Conservation (phyloP, 1,140 invertebrate species). For the Euschistus heros region DNA sequence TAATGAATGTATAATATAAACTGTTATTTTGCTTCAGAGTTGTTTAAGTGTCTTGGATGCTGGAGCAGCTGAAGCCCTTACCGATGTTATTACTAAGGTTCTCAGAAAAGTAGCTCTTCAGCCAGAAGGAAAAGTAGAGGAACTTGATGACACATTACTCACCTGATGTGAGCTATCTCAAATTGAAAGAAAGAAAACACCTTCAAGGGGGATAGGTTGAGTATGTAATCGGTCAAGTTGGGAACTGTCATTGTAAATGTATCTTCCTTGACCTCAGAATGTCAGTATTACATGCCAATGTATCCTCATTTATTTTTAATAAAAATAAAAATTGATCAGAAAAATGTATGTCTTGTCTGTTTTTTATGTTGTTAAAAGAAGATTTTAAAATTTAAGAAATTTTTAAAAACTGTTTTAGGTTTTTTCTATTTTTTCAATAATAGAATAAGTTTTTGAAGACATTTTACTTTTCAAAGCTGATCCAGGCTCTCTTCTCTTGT, state of each 20-base stretch:
- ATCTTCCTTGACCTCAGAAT: neutral
- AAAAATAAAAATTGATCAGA: neutral
- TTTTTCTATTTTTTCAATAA: too few species aligned
- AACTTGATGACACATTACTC: constrained; percentile 82
- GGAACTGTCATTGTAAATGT: neutral
- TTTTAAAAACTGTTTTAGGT: neutral
- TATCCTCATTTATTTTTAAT: neutral
- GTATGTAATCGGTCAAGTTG: neutral
- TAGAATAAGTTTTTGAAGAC: too few species aligned
- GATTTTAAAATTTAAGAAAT: neutral
- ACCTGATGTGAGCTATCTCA: constrained; percentile 39
- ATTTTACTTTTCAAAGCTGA: too few species aligned
- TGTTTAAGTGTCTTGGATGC: constrained; percentile 66
- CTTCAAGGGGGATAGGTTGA: constrained; percentile 16
- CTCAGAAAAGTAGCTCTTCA: constrained; percentile 60
- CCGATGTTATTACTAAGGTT: constrained; percentile 75
- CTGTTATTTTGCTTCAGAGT: constrained; percentile 42
- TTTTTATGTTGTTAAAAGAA: neutral
- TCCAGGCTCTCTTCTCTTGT: too few species aligned
- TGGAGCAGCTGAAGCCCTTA: constrained; percentile 76
- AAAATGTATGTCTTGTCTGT: neutral
- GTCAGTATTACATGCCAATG: constrained; percentile 1
- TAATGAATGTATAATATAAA: too few species aligned
- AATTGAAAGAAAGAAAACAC: neutral
- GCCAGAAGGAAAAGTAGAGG: constrained; percentile 72